Percentiles rank a stretch among this genome's conserved stretches.
Evolutionary conservation across 2,797 vertebrate species (phyloP).

Genomic region (Chaetodon trifasciatus): DNA sequence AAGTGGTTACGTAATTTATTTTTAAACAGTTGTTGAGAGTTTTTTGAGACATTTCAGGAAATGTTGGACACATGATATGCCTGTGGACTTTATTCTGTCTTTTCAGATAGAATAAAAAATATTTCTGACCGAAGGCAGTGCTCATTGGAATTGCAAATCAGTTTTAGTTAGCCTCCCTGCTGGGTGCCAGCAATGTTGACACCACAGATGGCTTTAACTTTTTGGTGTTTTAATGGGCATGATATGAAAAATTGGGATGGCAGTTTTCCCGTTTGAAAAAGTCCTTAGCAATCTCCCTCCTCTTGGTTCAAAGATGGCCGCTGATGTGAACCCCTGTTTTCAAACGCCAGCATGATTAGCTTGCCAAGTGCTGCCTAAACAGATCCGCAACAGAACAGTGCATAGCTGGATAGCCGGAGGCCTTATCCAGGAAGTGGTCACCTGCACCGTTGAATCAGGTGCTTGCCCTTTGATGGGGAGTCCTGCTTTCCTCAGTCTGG

Average conservation of each 20-base stretch:
- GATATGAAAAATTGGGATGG: constrained; percentile 70
- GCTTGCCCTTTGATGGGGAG: constrained; percentile 33
- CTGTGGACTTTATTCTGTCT: constrained; percentile 15
- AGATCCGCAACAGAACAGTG: constrained; percentile 41
- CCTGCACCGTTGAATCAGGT: constrained; percentile 39
- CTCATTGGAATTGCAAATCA: constrained; percentile 72
- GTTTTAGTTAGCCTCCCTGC: constrained; percentile 62
- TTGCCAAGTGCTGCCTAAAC: constrained; percentile 61
- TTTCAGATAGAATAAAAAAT: constrained; percentile 46
- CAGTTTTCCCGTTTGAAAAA: constrained; percentile 68
- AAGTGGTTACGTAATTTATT: neutral
- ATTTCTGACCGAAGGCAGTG: constrained; percentile 59
- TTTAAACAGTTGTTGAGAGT: neutral
- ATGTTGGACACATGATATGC: neutral
- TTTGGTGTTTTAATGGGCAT: constrained; percentile 75
- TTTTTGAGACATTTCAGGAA: constrained; percentile 15
- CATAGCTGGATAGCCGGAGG: constrained; percentile 37
- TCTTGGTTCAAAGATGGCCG: constrained; percentile 66
- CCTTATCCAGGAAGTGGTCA: constrained; percentile 43
- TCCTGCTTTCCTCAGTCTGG: neutral
- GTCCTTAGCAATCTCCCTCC: constrained; percentile 49
- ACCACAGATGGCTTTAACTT: constrained; percentile 82
- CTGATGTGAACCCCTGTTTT: constrained; percentile 70
- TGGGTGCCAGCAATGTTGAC: constrained; percentile 69
- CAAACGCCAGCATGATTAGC: constrained; percentile 50